A percentile compares a stretch with the other conserved stretches of the same genome.
Conservation (phyloP, 2,113 vertebrate species). For the Romanogobio albipinnatus region DNA sequence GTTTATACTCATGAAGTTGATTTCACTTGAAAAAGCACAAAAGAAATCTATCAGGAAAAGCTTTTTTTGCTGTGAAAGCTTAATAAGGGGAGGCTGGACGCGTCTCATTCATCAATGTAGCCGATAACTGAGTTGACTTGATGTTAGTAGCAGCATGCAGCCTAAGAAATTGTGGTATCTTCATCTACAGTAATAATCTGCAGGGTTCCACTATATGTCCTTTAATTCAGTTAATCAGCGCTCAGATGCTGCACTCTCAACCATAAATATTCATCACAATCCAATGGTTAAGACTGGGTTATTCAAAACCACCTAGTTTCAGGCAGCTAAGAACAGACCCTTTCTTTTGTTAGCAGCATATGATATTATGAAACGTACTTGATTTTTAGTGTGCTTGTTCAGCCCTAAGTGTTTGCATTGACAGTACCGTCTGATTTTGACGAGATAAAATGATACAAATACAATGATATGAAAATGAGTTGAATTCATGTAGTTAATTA, state of each 20-base stretch:
- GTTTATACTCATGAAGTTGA: background rate
- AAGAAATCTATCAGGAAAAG: background rate
- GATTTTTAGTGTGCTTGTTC: background rate
- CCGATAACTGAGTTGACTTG: background rate
- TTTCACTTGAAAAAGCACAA: background rate
- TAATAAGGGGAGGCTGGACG: background rate
- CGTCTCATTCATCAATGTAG: background rate
- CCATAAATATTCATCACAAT: background rate
- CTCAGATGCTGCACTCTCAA: background rate
- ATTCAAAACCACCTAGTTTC: background rate
- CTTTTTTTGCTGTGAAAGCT: conserved; percentile 16
- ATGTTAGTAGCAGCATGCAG: background rate
- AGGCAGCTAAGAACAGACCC: background rate
- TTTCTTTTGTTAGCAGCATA: background rate
- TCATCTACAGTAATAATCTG: background rate
- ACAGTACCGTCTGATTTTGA: background rate
- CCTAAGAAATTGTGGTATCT: background rate
- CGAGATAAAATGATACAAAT: background rate
- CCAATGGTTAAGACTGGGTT: background rate
- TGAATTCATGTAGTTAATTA: background rate
- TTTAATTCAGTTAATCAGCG: background rate
- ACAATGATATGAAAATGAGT: too few species aligned
- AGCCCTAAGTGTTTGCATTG: background rate
- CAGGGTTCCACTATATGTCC: background rate
- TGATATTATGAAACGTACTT: background rate